These are phyloP conservation scores for Tympanuchus pallidicinctus DNA, from an alignment of 2,113 vertebrate species.

Conservation along the genomic window DNA sequence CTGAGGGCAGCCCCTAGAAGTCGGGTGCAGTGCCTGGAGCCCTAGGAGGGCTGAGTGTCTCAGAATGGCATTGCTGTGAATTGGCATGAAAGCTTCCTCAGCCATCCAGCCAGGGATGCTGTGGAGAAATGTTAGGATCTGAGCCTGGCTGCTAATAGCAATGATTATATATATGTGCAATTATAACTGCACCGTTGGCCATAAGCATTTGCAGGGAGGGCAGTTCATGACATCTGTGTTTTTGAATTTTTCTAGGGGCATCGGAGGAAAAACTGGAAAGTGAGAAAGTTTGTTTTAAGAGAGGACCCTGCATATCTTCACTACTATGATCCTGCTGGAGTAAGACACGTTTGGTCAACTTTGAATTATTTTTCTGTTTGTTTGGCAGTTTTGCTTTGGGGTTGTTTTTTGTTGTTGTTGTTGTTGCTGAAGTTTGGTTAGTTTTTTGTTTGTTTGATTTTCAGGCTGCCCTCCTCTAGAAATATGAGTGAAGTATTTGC, in stretches of 20 bases:
- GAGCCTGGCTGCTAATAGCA: background rate
- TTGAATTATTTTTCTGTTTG: background rate
- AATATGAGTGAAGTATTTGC: background rate
- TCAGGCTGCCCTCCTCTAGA: background rate
- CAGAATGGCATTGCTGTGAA: background rate
- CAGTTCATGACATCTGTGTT: background rate
- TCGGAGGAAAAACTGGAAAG: constrained; percentile 97
- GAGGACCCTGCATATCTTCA: constrained; percentile 96
- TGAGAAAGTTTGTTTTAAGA: constrained; percentile 93
- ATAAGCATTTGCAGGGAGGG: background rate
- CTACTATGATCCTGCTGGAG: constrained; percentile 95
- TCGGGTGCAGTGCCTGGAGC: background rate
- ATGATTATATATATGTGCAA: too few species aligned
- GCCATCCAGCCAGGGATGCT: background rate
- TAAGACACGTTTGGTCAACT: constrained; percentile 50
- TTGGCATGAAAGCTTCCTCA: background rate
- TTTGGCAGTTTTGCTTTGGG: background rate
- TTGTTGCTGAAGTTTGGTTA: background rate
- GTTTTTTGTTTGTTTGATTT: background rate
- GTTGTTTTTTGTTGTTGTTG: background rate
- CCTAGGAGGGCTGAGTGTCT: background rate
- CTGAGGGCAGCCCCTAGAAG: too few species aligned
- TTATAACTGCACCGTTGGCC: background rate
- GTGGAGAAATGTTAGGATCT: background rate
- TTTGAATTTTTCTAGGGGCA: constrained; percentile 84